Base-by-base conservation (phyloP, 2,113 vertebrate species). In the Stigmatopora nigra region DNA sequence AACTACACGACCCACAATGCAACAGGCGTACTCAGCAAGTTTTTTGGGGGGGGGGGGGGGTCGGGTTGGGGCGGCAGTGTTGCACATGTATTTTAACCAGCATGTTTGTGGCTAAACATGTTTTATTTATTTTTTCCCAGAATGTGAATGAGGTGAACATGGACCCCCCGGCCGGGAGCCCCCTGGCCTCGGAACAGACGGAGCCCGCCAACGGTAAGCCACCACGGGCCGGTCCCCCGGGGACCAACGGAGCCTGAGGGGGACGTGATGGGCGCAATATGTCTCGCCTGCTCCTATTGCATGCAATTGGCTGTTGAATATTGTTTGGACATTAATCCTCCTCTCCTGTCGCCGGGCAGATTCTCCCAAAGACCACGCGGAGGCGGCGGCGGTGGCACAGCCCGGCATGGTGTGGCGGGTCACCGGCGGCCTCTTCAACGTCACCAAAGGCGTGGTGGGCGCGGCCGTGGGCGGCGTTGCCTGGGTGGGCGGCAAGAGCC, bases 401-500 rank as follows among this genome's bases (percentile, higher is more conserved):
- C 87, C 88, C 0, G 77, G 88, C 20, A 78, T 92, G 82, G 65
- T 92, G 59, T 92, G 91, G 91, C 76, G 88, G 0, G 83, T 92
- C 44, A 89, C 88, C 0, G 91, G 91, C 0, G 89, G 91, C 48
- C 82, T 92, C 60, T 89, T 90, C 82, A 91, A 73, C 17, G 86
- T 78, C 74, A 92, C 91, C 63, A 91, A 88, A 70, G 88, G 88
- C 0, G 89, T 90, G 0, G 86, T 92, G 15, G 90, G 91, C 0
- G 91, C 91, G 0, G 91, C 91, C 0, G 89, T 90, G 20, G 91
- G 91, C 0, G 90, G 91, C 10, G 91, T 91, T 25, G 82, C 83
- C 71, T 92, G 91, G 91, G 84, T 92, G 22, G 91, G 91, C 1
- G 88, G 91, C 57, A 91, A 91, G 82, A 83, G 91, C 67, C 67